Evolutionary conservation across 2,113 vertebrate species (phyloP), one percentile per base, ranked within the genome.

Genomic region (Agelaius phoeniceus): DNA sequence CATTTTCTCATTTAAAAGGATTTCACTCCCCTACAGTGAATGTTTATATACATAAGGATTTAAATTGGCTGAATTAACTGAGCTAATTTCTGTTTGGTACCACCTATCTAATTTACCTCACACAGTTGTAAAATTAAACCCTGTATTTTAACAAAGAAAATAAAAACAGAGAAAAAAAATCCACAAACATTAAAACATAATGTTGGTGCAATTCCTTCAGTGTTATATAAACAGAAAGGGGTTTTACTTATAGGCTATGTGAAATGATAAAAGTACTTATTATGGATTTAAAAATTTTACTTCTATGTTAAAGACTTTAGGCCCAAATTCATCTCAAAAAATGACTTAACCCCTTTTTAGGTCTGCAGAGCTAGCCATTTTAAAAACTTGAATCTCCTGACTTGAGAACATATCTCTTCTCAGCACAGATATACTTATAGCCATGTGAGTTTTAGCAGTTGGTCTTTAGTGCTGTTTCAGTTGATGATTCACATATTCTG

Each of bases 401-500:
- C 59, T 82, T 31, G 43, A 77, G 55, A 83, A 80, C 39, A 55
- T 16, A 16, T 43, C 71, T 87, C 66, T 95, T 96, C 33, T 90
- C 76, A 83, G 84, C 59, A 73, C 2, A 3, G 71, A 51, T 93
- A 87, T 79, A 66, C 77, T 82, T 78, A 55, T 13, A 90, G 55
- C 61, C 87, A 94, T 93, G 92, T 84, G 93, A 96, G 61, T 77
- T 79, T 95, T 74, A 89, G 68, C 94, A 95, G 82, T 90, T 95
- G 90, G 83, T 94, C 85, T 88, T 84, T 10, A 78, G 79, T 65
- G 80, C 88, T 84, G 93, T 87, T 96, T 94, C 23, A 21, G 82
- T 61, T 90, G 96, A 96, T 96, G 96, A 97, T 88, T 97, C 94
- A 96, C 90, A 93, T 94, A 90, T 90, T 86, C 92, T 93, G 96